Evolutionary conservation across 2,888 invertebrate genomes (phyloP), one percentile per base, ranked within the genome.

Genomic region (Tholera decimalis): DNA sequence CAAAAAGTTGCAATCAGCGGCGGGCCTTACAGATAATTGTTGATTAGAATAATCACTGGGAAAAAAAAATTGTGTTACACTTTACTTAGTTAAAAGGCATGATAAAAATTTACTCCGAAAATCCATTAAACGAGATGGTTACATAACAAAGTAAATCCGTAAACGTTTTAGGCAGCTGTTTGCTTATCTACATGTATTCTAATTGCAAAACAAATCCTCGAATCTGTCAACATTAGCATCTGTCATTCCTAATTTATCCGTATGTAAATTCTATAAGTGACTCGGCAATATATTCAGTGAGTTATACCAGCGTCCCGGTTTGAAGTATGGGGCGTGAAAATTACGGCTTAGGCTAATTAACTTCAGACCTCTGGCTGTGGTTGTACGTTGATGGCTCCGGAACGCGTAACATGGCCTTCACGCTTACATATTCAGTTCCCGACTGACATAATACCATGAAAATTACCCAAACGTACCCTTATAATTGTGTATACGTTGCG

Each of bases 271-370:
- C 24, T 55, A 33, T 73, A 65, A 43, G 73, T 43, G 47, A 41
- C 35, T 24, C 53, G 28, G 26, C 59, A 43, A 60, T 55, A 49
- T 72, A 77, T 50, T 61, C 67, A 33, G 70, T 37, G 54, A 69
- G 60, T 61, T 61, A 79, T 55, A 33, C 37, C 20, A 41, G 50
- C 46, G 59, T 50, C 15, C 53, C 63, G 22, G 49, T 57, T 63
- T 63, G 55, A 66, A 80, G 79, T 61, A 62, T 66, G 65, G 58
- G 61, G 64, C 75, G 63, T 66, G 54, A 67, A 79, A 80, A 79
- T 80, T 70, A 65, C 72, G 70, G 62, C 61, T 55, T 66, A 63
- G 67, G 61, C 80, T 79, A 82, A 80, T 80, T 80, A 80, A 77
- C 71, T 65, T 49, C 64, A 79, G 65, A 59, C 70, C 77, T 79